phyloP scores from a whole-genome alignment of 2,113 vertebrate genomes.

The Dipodomys ordii region DNA sequence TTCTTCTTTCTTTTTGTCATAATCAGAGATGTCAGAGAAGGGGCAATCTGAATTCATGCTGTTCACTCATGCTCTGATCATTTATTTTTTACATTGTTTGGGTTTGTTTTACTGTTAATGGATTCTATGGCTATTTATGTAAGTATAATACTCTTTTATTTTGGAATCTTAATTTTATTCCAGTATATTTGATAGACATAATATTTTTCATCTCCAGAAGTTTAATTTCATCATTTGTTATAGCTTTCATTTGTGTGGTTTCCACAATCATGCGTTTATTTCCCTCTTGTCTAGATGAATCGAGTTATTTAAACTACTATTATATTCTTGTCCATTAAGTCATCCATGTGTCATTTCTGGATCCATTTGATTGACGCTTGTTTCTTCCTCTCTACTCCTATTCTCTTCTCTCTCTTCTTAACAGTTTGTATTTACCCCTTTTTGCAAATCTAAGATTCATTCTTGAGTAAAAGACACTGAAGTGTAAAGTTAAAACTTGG shows the following conservation, averaged over 20 bases:
- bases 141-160: not conserved
- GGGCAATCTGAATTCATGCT: not conserved
- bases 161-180: not conserved
- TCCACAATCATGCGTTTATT: not conserved
- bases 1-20: not conserved
- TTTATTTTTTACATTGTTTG: not conserved
- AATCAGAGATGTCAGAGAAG: not conserved
- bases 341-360: not conserved
- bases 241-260: not conserved
- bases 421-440: not conserved
- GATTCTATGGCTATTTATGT: not conserved
- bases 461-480: not conserved
- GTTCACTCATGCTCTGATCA: not conserved
- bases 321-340: not conserved
- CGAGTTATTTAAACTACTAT: not conserved
- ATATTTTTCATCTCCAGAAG: not conserved
- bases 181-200: not conserved
- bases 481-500: not conserved
- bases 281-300: not conserved
- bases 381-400: not conserved
- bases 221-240: not conserved
- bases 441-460: not conserved
- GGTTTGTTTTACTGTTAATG: not conserved
- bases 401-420: not conserved
- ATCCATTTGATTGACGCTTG: not conserved